These are phyloP conservation scores for Ophioninae sp. DNA, from an alignment of 2,888 invertebrate genomes.

Conservation along the genomic window DNA sequence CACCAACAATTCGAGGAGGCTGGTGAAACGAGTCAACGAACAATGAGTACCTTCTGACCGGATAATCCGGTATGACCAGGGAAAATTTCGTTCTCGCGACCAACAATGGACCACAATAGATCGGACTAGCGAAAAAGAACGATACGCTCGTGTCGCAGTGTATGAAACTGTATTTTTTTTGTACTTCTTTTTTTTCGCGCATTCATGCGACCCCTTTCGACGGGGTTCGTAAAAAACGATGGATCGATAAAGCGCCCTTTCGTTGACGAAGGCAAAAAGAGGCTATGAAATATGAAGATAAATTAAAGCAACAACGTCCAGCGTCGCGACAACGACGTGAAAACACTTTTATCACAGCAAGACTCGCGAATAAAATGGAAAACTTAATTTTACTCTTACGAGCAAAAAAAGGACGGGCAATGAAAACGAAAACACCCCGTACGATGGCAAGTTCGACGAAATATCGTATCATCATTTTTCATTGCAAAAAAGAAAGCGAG, in stretches of 20 bases:
- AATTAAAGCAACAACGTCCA: not conserved
- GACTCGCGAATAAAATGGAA: not conserved
- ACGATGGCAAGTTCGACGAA: not conserved
- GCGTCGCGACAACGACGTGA: not conserved
- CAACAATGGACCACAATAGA: conserved; percentile 45
- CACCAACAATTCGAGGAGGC: not conserved
- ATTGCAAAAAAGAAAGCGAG: not conserved
- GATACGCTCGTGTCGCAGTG: conserved; percentile 29
- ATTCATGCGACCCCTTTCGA: conserved; percentile 21
- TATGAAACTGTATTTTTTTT: conserved; percentile 16
- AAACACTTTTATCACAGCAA: not conserved
- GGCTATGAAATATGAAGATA: not conserved
- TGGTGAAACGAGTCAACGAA: conserved; percentile 5
- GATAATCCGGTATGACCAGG: conserved; percentile 46
- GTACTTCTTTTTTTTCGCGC: conserved; percentile 1
- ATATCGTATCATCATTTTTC: conserved; percentile 26
- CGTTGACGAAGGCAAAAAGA: not conserved
- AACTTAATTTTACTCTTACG: not conserved
- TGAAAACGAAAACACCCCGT: not conserved
- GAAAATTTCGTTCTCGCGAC: conserved; percentile 48
- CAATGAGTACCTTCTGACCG: conserved; percentile 38
- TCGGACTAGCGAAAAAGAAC: conserved; percentile 15
- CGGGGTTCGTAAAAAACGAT: conserved; percentile 33
- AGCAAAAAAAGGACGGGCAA: not conserved
- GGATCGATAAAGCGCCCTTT: conserved; percentile 45